These are phyloP conservation scores for Pipistrellus pygmaeus DNA, from an alignment of 2,797 vertebrate species.

Conservation along the genomic window DNA sequence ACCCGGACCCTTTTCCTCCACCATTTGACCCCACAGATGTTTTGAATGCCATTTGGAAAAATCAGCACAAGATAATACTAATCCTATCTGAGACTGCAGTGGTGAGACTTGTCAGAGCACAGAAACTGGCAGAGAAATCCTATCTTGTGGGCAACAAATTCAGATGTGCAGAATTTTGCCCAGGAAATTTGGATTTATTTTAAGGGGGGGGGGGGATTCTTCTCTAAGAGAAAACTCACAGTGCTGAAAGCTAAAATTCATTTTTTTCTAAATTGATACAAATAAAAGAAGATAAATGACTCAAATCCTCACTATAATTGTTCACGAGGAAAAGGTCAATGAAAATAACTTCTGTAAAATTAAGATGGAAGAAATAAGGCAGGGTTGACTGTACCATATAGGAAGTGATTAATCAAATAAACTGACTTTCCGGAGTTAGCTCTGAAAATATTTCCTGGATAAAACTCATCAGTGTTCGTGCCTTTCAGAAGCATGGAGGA, in stretches of 20 bases:
- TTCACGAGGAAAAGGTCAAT: neutral
- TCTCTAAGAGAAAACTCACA: slow-evolving; percentile 17
- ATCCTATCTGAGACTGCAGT: neutral
- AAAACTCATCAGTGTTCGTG: neutral
- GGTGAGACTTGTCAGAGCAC: neutral
- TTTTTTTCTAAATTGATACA: neutral
- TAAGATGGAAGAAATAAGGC: neutral
- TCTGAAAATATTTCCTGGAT: neutral
- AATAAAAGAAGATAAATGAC: neutral
- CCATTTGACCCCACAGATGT: neutral
- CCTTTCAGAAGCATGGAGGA: neutral
- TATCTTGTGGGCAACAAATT: neutral
- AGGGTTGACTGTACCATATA: neutral
- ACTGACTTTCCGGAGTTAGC: neutral
- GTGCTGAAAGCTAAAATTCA: too few relatives aligned
- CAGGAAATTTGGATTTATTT: neutral
- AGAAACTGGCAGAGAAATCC: neutral
- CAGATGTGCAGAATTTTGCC: neutral
- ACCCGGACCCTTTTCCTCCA: neutral
- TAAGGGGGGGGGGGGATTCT: neutral
- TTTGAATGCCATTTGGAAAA: neutral
- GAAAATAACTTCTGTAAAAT: neutral
- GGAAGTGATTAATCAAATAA: neutral
- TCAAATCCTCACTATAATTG: neutral
- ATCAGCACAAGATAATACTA: neutral